Conservation (phyloP, 1,140 invertebrate genomes). For the Hypsibius dujardini region DNA sequence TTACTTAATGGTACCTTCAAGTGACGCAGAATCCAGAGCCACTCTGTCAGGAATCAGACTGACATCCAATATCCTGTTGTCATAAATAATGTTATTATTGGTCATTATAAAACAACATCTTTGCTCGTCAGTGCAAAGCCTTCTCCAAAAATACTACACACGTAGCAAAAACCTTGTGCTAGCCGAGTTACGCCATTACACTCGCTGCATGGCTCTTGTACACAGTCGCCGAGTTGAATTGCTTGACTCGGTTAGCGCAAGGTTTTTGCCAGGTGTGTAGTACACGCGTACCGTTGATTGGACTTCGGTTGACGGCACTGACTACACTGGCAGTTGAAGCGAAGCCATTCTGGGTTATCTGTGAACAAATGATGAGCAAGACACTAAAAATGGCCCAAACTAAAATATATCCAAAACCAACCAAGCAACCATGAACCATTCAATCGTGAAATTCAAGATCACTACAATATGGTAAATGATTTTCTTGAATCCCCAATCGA, state of each 20-base stretch:
- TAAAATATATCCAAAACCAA: background rate
- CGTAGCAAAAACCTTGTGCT: background rate
- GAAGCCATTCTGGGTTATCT: background rate
- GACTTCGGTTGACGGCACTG: conserved; percentile 2
- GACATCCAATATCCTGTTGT: no score
- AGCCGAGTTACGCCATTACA: background rate
- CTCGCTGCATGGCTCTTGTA: background rate
- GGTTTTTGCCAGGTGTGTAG: background rate
- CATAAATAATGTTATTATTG: no score
- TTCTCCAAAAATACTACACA: background rate
- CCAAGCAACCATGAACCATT: background rate
- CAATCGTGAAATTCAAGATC: no score
- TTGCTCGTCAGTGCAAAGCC: background rate
- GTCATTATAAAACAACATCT: background rate
- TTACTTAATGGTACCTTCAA: no score
- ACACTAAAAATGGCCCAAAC: background rate
- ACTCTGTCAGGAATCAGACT: no score
- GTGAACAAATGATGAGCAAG: background rate
- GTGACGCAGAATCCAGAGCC: no score
- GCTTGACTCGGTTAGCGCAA: background rate
- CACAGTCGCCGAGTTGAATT: background rate
- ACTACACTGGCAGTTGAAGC: background rate
- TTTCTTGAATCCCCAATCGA: background rate
- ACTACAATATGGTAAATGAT: background rate
- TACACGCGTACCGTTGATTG: background rate